A percentile compares a stretch with the other conserved stretches of the same genome.
Evolutionary conservation across 1,140 invertebrate species (phyloP).

Genomic region (Eurytemora carolleeae): DNA sequence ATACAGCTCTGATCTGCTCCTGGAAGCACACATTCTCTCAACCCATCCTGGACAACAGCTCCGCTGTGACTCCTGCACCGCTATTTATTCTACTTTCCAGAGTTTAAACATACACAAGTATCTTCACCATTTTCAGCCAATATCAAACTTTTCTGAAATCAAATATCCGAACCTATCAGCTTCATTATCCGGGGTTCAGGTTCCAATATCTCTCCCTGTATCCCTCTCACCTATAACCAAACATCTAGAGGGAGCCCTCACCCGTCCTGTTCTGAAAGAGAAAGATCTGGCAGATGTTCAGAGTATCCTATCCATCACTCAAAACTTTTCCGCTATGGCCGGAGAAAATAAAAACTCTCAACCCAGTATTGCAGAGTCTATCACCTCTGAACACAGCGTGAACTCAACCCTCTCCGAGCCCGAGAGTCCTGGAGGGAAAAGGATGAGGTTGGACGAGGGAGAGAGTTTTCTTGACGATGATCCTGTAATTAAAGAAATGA

Average conservation of each 20-base stretch:
- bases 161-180: background rate
- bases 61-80: constrained; percentile 46
- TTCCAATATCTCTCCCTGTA: background rate
- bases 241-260: background rate
- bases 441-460: background rate
- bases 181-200: background rate
- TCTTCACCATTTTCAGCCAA: constrained; percentile 32
- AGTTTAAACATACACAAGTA: constrained; percentile 43
- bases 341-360: background rate
- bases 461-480: constrained; percentile 23
- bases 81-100: constrained; percentile 44
- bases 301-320: constrained; percentile 52
- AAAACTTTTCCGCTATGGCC: constrained; percentile 34
- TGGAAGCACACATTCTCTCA: constrained; percentile 47
- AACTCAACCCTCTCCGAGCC: no score
- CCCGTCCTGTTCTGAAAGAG: background rate
- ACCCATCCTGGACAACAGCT: constrained; percentile 43
- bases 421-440: no score
- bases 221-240: background rate
- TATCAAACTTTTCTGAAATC: background rate
- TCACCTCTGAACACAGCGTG: background rate
- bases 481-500: constrained; percentile 59
- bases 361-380: background rate
- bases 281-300: constrained; percentile 54
- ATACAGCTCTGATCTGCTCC: constrained; percentile 33